A percentile compares a stretch with the other conserved stretches of the same genome.
phyloP scores from a whole-genome alignment of 2,888 invertebrate genomes.

The Choreutis nemorana region DNA sequence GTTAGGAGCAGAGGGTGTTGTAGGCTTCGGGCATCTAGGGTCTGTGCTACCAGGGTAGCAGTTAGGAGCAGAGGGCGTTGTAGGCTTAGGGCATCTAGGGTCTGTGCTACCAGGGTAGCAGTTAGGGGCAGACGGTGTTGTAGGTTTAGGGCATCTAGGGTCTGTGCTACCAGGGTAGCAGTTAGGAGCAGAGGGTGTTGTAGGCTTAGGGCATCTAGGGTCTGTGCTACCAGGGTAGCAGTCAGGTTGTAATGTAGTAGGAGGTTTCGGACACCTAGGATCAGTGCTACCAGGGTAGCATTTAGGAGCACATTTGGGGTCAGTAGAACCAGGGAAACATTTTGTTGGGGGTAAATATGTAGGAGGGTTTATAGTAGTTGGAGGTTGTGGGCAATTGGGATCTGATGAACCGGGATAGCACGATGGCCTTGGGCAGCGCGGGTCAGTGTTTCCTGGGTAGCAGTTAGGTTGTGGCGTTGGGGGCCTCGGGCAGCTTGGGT shows the following conservation, averaged over 20 bases:
- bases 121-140: slow-evolving; percentile 1
- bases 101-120: slow-evolving; percentile 29
- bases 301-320: slow-evolving; percentile 10
- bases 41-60: slow-evolving; percentile 17
- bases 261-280: slow-evolving; percentile 2
- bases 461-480: slow-evolving; percentile 16
- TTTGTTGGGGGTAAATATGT: slow-evolving; percentile 14
- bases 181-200: slow-evolving; percentile 7
- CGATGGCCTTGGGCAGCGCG: slow-evolving; percentile 15
- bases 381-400: slow-evolving; percentile 14
- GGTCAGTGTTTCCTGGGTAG: slow-evolving; percentile 29
- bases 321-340: slow-evolving; percentile 17
- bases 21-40: slow-evolving; percentile 2
- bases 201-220: slow-evolving; percentile 6
- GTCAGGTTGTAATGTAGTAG: slow-evolving; percentile 1
- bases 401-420: slow-evolving; percentile 13
- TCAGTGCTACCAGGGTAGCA: slow-evolving; percentile 16
- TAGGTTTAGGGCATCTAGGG: slow-evolving; percentile 5
- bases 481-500: slow-evolving; percentile 17
- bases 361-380: slow-evolving; percentile 4
- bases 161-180: slow-evolving; percentile 23
- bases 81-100: slow-evolving; percentile 28
- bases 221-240: slow-evolving; percentile 16
- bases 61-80: slow-evolving; percentile 18
- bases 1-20: slow-evolving; percentile 22